These are phyloP conservation scores for Merops nubicus DNA, from an alignment of 2,113 vertebrate genomes.

Conservation along the genomic window DNA sequence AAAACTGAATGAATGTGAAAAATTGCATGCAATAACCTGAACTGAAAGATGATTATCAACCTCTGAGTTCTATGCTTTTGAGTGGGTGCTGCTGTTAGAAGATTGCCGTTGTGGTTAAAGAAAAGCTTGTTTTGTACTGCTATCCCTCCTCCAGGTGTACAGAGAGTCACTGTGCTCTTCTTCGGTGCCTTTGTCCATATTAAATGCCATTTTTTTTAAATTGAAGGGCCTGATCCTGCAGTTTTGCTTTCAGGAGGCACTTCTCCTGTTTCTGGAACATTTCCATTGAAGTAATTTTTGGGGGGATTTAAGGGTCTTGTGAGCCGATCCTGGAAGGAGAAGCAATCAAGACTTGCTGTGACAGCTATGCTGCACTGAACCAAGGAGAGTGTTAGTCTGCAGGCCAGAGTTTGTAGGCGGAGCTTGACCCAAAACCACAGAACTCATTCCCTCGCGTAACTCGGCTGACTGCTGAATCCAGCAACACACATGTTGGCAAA, in stretches of 20 bases:
- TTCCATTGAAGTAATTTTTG: constrained; percentile 28
- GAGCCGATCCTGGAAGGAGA: neutral
- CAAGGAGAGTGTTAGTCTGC: neutral
- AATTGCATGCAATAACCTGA: constrained; percentile 83
- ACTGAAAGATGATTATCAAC: constrained; percentile 83
- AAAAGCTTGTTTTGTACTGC: constrained; percentile 79
- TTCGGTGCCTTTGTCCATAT: constrained; percentile 61
- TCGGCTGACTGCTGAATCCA: neutral
- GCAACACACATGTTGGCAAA: neutral
- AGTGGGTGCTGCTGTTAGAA: constrained; percentile 79
- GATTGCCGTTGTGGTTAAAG: constrained; percentile 79
- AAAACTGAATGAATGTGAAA: constrained; percentile 83
- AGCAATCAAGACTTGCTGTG: neutral
- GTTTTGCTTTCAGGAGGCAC: constrained; percentile 17
- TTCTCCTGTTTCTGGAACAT: neutral
- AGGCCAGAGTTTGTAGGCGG: neutral
- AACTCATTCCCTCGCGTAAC: neutral
- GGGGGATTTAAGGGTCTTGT: neutral
- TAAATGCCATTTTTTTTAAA: constrained; percentile 74
- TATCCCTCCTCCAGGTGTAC: constrained; percentile 73
- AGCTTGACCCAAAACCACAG: neutral
- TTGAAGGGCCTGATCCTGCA: constrained; percentile 58
- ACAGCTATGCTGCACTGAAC: neutral
- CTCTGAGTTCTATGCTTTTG: constrained; percentile 78
- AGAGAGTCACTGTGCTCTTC: constrained; percentile 75